Conservation (phyloP, 2,113 vertebrate species). For the Chloropsis hardwickii region DNA sequence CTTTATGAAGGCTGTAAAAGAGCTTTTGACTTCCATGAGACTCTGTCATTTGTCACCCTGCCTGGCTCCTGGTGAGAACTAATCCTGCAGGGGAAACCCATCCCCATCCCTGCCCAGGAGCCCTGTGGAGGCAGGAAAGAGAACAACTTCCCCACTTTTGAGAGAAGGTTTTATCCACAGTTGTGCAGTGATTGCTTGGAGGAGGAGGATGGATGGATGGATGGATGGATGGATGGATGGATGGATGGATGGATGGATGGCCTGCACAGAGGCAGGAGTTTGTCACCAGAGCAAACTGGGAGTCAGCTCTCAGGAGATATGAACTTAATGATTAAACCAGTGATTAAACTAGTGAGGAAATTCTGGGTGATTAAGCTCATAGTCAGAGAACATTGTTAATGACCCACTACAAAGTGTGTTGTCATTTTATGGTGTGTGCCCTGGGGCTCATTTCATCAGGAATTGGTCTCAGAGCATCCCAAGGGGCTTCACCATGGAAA, state of each 20-base stretch:
- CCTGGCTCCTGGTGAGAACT: background rate
- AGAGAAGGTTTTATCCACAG: background rate
- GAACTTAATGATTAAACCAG: background rate
- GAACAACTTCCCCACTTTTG: fast-evolving
- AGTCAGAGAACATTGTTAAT: background rate
- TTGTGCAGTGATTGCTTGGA: background rate
- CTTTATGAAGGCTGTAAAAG: background rate
- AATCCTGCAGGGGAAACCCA: background rate
- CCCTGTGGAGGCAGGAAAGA: background rate
- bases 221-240: background rate
- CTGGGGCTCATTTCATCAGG: background rate
- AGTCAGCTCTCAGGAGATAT: background rate
- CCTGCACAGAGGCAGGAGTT: fast-evolving
- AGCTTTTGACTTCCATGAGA: background rate
- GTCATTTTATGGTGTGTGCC: background rate
- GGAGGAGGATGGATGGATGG: background rate
- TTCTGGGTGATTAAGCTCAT: background rate
- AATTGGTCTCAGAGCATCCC: background rate
- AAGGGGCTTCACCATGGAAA: background rate
- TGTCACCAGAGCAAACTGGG: background rate
- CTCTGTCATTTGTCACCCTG: background rate
- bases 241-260: no score
- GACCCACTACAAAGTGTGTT: background rate
- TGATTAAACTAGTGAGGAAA: background rate
- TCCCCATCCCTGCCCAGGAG: background rate